Evolutionary conservation across 2,113 vertebrate species (phyloP), one percentile per base, ranked within the genome.

Genomic region (Dicaeum eximium): DNA sequence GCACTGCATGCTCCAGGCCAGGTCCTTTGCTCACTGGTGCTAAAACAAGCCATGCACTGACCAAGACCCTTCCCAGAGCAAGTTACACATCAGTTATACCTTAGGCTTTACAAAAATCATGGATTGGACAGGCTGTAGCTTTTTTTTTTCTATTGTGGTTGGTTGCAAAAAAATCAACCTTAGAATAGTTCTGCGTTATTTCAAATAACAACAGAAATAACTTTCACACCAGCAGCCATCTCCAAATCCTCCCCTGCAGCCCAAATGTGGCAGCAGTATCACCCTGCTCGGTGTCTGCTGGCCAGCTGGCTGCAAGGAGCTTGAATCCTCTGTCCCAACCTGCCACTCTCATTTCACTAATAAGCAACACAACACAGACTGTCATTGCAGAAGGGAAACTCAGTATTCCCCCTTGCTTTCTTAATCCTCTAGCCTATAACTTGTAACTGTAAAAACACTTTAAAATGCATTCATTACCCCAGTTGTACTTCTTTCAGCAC

Each of bases 1-100:
- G n/a, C 28, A 12, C 44, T 37, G n/a, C 48, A 50, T 0, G 0
- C 33, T 78, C 53, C 65, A 74, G 35, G 20, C 38, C 56, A 77
- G 23, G 13, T 42, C 18, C 54, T 93, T 75, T 88, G 62, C 71
- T 74, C 3, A n/a, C 45, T 23, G 50, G 27, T 64, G 56, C 50
- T 86, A 33, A 33, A 66, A 69, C 31, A 44, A 28, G 19, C 44
- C 54, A 10, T 8, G 9, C 19, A 14, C 50, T 31, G 30, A 50
- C 22, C 30, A 38, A 77, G 22, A 72, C 23, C 48, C 30, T 67
- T 64, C 37, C 23, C 50, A 28, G 23, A 50, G 25, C 37, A 80
- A 44, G 10, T 31, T 73, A 27, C 54, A 31, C 28, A 25, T 28
- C 50, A 79, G 14, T 2, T 44, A 4, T 5, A 28, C 18, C 38